Evolutionary conservation across 1,140 invertebrate genomes (phyloP), one percentile per base, ranked within the genome.

Genomic region (Drosophila pruinosa): DNA sequence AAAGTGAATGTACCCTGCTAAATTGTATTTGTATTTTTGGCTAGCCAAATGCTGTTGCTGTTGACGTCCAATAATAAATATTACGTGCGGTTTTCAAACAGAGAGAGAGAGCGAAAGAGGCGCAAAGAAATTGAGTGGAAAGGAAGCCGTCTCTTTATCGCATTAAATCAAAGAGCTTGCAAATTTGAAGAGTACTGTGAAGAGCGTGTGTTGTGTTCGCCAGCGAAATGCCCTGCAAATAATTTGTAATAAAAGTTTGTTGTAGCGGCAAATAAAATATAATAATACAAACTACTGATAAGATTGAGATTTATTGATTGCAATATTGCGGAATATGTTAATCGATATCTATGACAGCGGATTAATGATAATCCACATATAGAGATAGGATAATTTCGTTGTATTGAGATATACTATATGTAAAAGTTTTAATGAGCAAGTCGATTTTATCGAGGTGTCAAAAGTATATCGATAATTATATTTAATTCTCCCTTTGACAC

Each of bases 1-100:
- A 58, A 83, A 83, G 79, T 83, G 79, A 83, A 83, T 83, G 78
- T 81, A 52, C 57, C 47, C 53, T 15, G 28, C 17, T 52, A 22
- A 17, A 45, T n/a, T 26, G 36, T 26, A n/a, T 47, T 34, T 12
- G 31, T n/a, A 12, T 39, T 43, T n/a, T 54, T 47, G 50, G 26
- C 57, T 41, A 17, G 36, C 36, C 41, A 63, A 70, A 58, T 48
- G 56, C 58, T 70, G 53, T 56, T 52, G 31, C 54, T 17, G 31
- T 8, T 62, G 58, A 21, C 59, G 34, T 43, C 52, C 45, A 48
- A 48, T 57, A 70, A 65, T 63, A 56, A 48, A 63, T 56, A 41
- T 70, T 50, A 70, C 26, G 48, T 53, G 43, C 12, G 15, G 2
- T 38, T n/a, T 10, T 14, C 3, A n/a, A 4, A 56, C n/a, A 19